Percentiles rank a stretch among this genome's conserved stretches.
phyloP scores from a whole-genome alignment of 2,888 invertebrate genomes.

The Diploptera punctata region DNA sequence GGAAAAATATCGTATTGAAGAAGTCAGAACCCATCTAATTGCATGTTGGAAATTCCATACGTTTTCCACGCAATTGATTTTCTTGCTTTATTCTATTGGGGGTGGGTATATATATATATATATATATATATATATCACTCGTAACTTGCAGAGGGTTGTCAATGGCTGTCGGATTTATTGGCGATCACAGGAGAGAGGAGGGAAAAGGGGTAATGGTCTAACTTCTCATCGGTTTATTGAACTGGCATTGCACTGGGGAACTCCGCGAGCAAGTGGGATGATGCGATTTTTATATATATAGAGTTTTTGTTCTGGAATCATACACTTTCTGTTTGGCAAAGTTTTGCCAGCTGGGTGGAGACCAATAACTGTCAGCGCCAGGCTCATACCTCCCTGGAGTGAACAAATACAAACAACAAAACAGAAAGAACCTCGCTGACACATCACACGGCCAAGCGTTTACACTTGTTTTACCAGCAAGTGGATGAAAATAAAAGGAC shows the following conservation, averaged over 20 bases:
- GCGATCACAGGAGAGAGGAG: not conserved
- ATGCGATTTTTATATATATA: not conserved
- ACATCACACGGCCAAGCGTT: not conserved
- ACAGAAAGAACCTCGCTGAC: not conserved
- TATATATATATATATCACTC: too few relatives aligned
- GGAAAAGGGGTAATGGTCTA: not conserved
- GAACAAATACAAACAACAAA: constrained; percentile 12
- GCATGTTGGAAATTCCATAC: constrained; percentile 18
- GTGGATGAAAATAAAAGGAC: not conserved
- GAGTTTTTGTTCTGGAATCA: not conserved
- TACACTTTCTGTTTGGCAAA: constrained; percentile 9
- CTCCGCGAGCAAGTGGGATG: not conserved
- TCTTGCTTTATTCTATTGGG: not conserved
- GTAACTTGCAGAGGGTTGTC: not conserved
- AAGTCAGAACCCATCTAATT: not conserved
- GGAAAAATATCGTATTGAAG: too few relatives aligned
- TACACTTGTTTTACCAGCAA: constrained; percentile 6
- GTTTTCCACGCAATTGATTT: constrained; percentile 17
- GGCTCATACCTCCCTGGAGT: not conserved
- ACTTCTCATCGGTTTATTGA: constrained; percentile 19
- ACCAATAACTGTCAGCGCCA: constrained; percentile 7
- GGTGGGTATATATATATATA: too few relatives aligned
- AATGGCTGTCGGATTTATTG: constrained; percentile 3
- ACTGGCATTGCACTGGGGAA: not conserved
- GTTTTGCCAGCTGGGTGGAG: constrained; percentile 2